phyloP scores from a whole-genome alignment of 2,797 vertebrate genomes.

The Mus minutoides region DNA sequence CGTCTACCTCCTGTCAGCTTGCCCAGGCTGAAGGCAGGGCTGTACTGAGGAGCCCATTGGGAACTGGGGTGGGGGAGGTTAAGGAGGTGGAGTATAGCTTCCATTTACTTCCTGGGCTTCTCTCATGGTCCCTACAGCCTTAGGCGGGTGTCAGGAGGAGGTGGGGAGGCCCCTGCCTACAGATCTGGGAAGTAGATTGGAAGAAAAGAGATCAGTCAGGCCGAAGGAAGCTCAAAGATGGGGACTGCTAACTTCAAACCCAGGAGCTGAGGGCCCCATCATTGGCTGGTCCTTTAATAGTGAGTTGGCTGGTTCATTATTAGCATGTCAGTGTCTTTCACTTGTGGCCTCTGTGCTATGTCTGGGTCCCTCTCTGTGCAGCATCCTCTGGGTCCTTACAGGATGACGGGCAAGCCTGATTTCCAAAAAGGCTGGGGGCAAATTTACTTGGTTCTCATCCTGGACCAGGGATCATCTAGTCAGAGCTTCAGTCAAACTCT shows the following conservation, averaged over 20 bases:
- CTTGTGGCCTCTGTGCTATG: not conserved
- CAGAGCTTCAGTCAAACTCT: not conserved
- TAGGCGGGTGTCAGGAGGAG: not conserved
- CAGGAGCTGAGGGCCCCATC: not conserved
- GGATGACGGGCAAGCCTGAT: not conserved
- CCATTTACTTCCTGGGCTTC: not conserved
- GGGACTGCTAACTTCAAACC: not conserved
- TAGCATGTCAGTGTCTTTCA: not conserved
- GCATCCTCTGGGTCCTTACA: not conserved
- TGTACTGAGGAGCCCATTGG: fast-evolving
- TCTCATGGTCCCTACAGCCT: not conserved
- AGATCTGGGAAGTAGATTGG: not conserved
- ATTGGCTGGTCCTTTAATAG: not conserved
- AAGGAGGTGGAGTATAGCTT: not conserved
- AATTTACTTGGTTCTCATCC: not conserved
- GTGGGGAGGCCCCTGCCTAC: not conserved
- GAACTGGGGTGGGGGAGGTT: fast-evolving
- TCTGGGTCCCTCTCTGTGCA: not conserved
- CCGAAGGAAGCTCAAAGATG: not conserved
- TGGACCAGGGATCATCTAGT: not conserved
- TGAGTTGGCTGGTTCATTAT: not conserved
- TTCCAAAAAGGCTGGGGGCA: not conserved
- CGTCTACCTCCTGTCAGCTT: not conserved
- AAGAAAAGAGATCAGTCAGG: not conserved
- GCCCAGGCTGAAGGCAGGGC: not conserved